A percentile compares a stretch with the other conserved stretches of the same genome.
phyloP scores from a whole-genome alignment of 2,888 invertebrate species.

The Bedellia somnulentella region DNA sequence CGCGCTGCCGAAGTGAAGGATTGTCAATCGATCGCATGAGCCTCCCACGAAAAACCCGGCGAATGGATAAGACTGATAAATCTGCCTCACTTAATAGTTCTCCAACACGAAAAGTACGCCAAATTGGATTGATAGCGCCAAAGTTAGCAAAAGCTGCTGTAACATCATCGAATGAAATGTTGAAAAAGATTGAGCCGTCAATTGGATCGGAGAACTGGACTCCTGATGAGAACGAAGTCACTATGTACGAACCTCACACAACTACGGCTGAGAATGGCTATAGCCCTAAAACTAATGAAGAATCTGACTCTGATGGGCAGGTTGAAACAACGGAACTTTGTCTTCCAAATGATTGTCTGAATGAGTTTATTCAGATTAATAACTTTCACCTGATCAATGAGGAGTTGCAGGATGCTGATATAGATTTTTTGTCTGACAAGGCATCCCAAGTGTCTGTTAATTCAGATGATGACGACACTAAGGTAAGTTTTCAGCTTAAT shows the following conservation, averaged over 20 bases:
- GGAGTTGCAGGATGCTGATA: conserved; percentile 36
- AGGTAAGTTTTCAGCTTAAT: conserved; percentile 5
- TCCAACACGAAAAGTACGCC: conserved; percentile 48
- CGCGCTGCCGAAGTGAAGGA: conserved; percentile 28
- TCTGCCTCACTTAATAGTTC: conserved; percentile 48
- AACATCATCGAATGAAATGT: conserved; percentile 29
- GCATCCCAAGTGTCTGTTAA: conserved; percentile 49
- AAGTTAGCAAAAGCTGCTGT: conserved; percentile 26
- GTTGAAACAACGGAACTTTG: conserved; percentile 44
- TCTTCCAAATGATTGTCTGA: conserved; percentile 45
- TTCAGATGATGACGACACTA: conserved; percentile 28
- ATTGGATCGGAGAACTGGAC: conserved; percentile 16
- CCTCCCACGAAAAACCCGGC: conserved; percentile 45
- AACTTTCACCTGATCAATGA: conserved; percentile 32
- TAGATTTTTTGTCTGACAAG: conserved; percentile 41
- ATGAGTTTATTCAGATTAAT: conserved; percentile 45
- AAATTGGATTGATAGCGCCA: conserved; percentile 31
- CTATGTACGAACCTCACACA: conserved; percentile 54
- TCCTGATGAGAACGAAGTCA: conserved; percentile 40
- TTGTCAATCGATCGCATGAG: conserved; percentile 33
- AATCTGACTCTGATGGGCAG: conserved; percentile 43
- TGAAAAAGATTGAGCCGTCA: not conserved
- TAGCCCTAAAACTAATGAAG: conserved; percentile 30
- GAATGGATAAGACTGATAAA: conserved; percentile 47
- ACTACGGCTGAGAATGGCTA: conserved; percentile 33